These are phyloP conservation scores for Invenusta paracnida DNA, from an alignment of 2,888 invertebrate species.

Conservation along the genomic window DNA sequence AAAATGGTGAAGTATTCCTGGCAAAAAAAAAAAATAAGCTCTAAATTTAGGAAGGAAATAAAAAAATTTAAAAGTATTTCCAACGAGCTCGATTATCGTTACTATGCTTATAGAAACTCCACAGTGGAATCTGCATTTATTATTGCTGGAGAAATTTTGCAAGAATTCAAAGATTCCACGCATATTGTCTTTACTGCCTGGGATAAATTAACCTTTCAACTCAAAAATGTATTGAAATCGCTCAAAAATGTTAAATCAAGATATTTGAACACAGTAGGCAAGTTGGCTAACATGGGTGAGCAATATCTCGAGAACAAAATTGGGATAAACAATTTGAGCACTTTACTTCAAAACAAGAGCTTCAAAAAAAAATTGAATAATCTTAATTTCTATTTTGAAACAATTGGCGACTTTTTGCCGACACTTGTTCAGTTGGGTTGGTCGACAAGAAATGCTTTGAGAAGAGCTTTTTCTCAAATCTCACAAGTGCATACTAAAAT, in stretches of 20 bases:
- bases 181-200: too few species aligned
- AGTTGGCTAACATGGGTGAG: neutral
- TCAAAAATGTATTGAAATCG: neutral
- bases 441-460: neutral
- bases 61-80: neutral
- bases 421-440: neutral
- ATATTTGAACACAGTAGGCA: neutral
- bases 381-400: neutral
- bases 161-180: too few species aligned
- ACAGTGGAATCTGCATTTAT: too few species aligned
- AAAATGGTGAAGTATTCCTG: neutral
- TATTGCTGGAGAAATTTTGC: too few species aligned
- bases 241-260: neutral
- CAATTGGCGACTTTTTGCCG: neutral
- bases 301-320: neutral
- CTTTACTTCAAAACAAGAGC: neutral
- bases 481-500: neutral
- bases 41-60: neutral
- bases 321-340: neutral
- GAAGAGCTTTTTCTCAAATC: neutral
- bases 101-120: too few species aligned
- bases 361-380: neutral
- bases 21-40: neutral
- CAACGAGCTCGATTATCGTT: too few species aligned
- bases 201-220: neutral